These are phyloP conservation scores for Thunnus thynnus DNA, from an alignment of 2,113 vertebrate species.

Conservation along the genomic window DNA sequence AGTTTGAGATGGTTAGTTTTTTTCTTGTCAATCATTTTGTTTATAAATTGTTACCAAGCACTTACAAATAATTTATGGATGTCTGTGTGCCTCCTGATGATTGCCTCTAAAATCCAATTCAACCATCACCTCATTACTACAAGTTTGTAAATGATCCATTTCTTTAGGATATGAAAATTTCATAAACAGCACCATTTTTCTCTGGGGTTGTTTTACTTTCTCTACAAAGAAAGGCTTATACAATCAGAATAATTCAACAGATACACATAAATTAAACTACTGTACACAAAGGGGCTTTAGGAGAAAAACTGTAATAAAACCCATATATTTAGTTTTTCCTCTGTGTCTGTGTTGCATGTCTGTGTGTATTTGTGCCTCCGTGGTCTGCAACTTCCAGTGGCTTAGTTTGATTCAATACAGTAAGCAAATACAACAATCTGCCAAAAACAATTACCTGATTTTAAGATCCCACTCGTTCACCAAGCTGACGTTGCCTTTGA, in stretches of 20 bases:
- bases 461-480: slow-evolving; percentile 55
- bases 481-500: slow-evolving; percentile 69
- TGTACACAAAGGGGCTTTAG: neutral
- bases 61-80: neutral
- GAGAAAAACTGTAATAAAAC: neutral
- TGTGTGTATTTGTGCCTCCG: neutral
- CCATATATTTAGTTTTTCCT: neutral
- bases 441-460: slow-evolving; percentile 69
- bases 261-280: too few species aligned
- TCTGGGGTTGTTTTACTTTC: neutral
- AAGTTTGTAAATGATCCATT: neutral
- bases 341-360: neutral
- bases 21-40: too few species aligned
- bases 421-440: slow-evolving; percentile 68
- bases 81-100: too few species aligned
- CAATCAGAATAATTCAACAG: neutral
- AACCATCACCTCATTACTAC: neutral
- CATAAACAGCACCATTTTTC: neutral
- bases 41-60: neutral
- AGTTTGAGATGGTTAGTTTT: too few species aligned
- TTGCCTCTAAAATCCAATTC: too few species aligned
- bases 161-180: neutral
- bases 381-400: slow-evolving; percentile 19
- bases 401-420: slow-evolving; percentile 41
- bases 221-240: neutral